Percentiles rank a stretch among this genome's conserved stretches.
Conservation (phyloP, 2,888 invertebrate genomes). For the Cinara cedri region DNA sequence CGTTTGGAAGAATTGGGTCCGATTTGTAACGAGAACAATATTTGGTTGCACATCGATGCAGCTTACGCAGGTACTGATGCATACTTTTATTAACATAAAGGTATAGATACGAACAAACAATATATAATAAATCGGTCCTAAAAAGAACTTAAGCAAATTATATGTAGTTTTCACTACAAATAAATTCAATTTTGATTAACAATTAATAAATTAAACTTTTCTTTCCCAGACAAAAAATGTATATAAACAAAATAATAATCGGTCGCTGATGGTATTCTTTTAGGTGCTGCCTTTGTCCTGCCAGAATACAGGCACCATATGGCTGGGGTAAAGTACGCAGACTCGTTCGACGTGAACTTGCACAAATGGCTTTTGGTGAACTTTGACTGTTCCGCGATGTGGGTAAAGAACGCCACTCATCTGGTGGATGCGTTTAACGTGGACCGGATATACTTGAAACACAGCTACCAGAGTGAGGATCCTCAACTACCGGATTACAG, state of each 20-base stretch:
- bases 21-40: constrained; percentile 74
- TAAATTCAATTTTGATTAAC: no score
- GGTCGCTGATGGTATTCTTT: neutral
- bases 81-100: no score
- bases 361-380: constrained; percentile 96
- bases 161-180: no score
- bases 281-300: constrained; percentile 83
- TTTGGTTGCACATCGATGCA: constrained; percentile 95
- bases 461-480: constrained; percentile 68
- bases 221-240: no score
- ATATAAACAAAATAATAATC: no score
- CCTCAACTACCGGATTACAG: constrained; percentile 68
- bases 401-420: constrained; percentile 81
- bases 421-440: constrained; percentile 87
- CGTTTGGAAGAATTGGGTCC: constrained; percentile 81
- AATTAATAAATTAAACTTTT: no score
- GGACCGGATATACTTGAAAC: constrained; percentile 85
- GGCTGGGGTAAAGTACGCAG: constrained; percentile 78
- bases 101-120: no score
- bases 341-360: constrained; percentile 92
- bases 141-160: no score
- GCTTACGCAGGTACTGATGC: constrained; percentile 81
- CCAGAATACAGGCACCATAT: constrained; percentile 86
- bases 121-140: no score
- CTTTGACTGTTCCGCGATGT: constrained; percentile 94